Evolutionary conservation across 2,113 vertebrate genomes (phyloP).

Genomic region (Hyaena hyaena): DNA sequence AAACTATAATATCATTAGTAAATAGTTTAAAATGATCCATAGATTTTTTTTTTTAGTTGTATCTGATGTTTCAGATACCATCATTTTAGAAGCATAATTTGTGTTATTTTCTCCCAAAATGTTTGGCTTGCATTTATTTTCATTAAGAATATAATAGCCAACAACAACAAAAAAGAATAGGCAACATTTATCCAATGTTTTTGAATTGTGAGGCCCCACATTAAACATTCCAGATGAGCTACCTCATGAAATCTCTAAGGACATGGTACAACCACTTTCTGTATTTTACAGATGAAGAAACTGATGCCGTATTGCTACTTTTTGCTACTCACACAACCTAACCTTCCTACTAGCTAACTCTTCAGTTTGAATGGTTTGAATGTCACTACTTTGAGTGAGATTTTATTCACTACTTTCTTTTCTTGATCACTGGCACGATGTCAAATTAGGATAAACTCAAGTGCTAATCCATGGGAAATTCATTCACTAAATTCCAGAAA

Average conservation of each 20-base stretch:
- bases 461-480: not conserved
- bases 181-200: not conserved
- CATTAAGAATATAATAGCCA: not conserved
- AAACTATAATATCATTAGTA: constrained; percentile 3
- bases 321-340: not conserved
- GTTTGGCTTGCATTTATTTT: not conserved
- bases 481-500: not conserved
- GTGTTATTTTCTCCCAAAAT: not conserved
- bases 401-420: not conserved
- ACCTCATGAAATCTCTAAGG: not conserved
- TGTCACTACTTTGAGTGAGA: not conserved
- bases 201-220: not conserved
- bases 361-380: not conserved
- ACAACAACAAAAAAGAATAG: not conserved
- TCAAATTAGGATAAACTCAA: not conserved
- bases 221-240: not conserved
- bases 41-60: not conserved
- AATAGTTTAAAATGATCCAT: not conserved
- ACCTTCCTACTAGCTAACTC: not conserved
- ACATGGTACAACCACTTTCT: not conserved
- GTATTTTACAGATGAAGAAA: not conserved
- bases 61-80: not conserved
- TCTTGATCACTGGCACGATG: not conserved
- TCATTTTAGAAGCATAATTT: constrained; percentile 6
- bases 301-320: not conserved